Conservation (phyloP, 2,797 vertebrate genomes). For the Eulemur rubriventer region DNA sequence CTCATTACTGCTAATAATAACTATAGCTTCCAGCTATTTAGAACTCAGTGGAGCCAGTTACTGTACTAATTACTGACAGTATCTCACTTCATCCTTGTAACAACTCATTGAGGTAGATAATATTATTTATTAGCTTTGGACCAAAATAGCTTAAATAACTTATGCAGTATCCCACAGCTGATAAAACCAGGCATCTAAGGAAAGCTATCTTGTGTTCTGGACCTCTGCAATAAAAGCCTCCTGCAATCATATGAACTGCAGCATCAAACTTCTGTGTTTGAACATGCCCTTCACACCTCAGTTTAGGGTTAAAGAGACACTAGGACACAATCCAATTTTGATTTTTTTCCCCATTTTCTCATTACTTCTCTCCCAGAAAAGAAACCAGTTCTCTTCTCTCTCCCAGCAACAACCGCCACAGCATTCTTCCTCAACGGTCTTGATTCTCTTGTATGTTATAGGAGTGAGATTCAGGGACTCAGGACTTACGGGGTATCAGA, state of each 20-base stretch:
- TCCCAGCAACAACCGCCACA: background rate
- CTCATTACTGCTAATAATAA: constrained; percentile 36
- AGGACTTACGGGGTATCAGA: background rate
- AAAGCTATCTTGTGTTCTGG: background rate
- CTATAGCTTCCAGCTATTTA: background rate
- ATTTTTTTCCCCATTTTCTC: background rate
- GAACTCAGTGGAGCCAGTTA: background rate
- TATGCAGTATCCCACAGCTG: background rate
- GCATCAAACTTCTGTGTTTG: background rate
- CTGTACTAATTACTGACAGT: background rate
- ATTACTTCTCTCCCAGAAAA: background rate
- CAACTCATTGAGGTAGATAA: background rate
- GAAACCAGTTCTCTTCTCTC: background rate
- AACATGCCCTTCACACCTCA: background rate
- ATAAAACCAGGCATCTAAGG: background rate
- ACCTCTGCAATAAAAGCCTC: background rate
- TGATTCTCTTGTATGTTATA: background rate
- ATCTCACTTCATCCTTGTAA: background rate
- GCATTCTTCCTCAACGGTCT: background rate
- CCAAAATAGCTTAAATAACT: constrained; percentile 3
- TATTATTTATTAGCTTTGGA: constrained; percentile 26
- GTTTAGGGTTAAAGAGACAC: background rate
- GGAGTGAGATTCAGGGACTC: background rate
- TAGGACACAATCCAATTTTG: background rate
- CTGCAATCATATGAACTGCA: background rate